Evolutionary conservation across 2,797 vertebrate species (phyloP), one percentile per base, ranked within the genome.

Genomic region (Pachyuromys duprasi): DNA sequence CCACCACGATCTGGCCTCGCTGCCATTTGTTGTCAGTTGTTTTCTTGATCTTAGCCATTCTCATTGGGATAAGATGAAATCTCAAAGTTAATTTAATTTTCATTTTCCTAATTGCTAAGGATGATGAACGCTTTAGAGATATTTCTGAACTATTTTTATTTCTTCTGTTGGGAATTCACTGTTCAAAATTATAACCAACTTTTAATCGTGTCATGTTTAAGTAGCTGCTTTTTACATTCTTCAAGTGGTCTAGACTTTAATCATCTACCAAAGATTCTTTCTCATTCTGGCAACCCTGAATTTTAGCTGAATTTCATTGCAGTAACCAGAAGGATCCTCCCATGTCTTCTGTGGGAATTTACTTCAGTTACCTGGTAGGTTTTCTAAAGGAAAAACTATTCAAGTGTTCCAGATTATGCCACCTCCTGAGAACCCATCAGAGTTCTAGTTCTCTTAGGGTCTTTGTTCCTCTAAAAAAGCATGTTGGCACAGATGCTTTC

Each of bases 311-410:
- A 96, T 57, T 94, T 39, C 24, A 70, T 65, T 91, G 53, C 75
- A 78, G 57, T 90, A 96, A n/a, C 13, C 55, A 84, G 67, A 96
- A 94, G 72, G 33, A 92, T 55, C 49, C 33, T 83, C 60, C 31
- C 53, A 49, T 78, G 60, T 17, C 39, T 84, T 72, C 57, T 65
- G 49, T 8, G 76, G 75, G 28, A 65, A 88, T 94, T 90, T 93
- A 79, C 70, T 86, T 67, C 65, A 93, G n/a, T 15, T 55, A 93
- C 75, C 39, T 67, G 79, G 63, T 62, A 94, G 17, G 17, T 78
- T 45, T 74, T n/a, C 76, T 91, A n/a, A 67, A 81, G 93, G n/a
- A 74, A 93, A 95, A 95, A 55, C 75, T 89, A 36, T 67, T 90
- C 60, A 75, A 86, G 60, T 79, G 12, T 90, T 93, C 42, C 63